Percentiles rank a stretch among this genome's conserved stretches.
Evolutionary conservation across 2,888 invertebrate species (phyloP).

Genomic region (Zygogramma bicolorata): DNA sequence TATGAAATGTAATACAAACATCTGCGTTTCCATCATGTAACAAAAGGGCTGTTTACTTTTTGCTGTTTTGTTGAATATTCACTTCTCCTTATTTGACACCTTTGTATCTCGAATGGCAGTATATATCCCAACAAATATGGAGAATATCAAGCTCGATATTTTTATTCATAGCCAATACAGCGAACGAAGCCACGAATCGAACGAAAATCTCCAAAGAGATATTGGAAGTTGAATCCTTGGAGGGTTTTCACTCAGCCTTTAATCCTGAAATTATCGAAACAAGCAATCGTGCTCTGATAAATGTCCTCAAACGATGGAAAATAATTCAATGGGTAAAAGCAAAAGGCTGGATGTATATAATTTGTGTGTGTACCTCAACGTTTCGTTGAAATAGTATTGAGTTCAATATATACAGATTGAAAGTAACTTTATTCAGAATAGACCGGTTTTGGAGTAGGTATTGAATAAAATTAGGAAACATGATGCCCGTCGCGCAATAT

Average conservation of each 20-base stretch:
- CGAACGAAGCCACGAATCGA: background rate
- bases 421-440: too few species aligned
- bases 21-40: background rate
- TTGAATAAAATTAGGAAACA: too few species aligned
- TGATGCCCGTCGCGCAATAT: too few species aligned
- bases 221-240: constrained; percentile 8
- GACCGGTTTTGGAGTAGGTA: too few species aligned
- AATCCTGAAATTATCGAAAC: constrained; percentile 13
- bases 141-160: background rate
- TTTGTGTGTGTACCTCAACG: background rate
- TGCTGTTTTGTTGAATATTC: background rate
- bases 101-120: background rate
- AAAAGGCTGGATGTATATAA: background rate
- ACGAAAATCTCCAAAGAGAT: background rate
- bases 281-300: constrained; percentile 3
- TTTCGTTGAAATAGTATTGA: background rate
- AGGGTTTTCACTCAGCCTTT: constrained; percentile 4
- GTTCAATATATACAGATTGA: background rate
- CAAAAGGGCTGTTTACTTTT: background rate
- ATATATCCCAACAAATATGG: background rate
- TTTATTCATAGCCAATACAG: background rate
- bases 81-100: background rate
- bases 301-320: background rate
- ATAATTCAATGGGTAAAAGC: constrained; percentile 7
- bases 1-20: background rate